A percentile compares a stretch with the other conserved stretches of the same genome.
Evolutionary conservation across 2,797 vertebrate species (phyloP).

Genomic region (Notolabrus celidotus): DNA sequence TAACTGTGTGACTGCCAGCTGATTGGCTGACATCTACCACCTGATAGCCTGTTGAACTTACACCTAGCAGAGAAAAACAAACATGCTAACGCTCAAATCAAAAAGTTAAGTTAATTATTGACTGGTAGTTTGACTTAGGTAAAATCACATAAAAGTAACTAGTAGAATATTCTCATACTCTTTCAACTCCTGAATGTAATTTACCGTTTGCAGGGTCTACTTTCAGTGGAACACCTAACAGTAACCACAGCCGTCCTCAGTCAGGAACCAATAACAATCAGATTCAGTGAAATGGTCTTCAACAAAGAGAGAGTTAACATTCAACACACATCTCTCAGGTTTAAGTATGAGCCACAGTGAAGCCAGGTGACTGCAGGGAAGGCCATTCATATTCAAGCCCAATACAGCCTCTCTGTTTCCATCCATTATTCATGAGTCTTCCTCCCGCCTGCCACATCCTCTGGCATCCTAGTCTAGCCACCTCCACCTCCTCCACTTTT

Average conservation of each 20-base stretch:
- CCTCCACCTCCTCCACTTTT: constrained; percentile 46
- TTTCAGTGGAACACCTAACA: constrained; percentile 8
- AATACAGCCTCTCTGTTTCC: constrained; percentile 65
- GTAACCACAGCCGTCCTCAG: constrained; percentile 8
- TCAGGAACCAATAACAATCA: constrained; percentile 44
- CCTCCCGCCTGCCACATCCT: constrained; percentile 46
- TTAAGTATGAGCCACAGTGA: constrained; percentile 65
- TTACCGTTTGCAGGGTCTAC: background rate
- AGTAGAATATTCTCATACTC: too few relatives aligned
- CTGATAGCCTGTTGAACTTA: too few relatives aligned
- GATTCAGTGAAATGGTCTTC: constrained; percentile 44
- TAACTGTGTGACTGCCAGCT: too few relatives aligned
- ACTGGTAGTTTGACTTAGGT: too few relatives aligned
- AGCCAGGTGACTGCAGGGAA: constrained; percentile 75
- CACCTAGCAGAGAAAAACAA: too few relatives aligned
- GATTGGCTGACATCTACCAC: too few relatives aligned
- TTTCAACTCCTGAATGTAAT: background rate
- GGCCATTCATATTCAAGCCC: constrained; percentile 75
- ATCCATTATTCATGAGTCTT: constrained; percentile 76
- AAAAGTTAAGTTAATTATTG: too few relatives aligned
- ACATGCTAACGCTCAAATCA: too few relatives aligned
- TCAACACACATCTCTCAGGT: constrained; percentile 66
- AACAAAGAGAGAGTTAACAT: constrained; percentile 60
- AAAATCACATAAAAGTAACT: too few relatives aligned
- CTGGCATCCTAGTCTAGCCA: constrained; percentile 51